These are phyloP conservation scores for Anoplopoma fimbria DNA, from an alignment of 2,113 vertebrate species.

Conservation along the genomic window DNA sequence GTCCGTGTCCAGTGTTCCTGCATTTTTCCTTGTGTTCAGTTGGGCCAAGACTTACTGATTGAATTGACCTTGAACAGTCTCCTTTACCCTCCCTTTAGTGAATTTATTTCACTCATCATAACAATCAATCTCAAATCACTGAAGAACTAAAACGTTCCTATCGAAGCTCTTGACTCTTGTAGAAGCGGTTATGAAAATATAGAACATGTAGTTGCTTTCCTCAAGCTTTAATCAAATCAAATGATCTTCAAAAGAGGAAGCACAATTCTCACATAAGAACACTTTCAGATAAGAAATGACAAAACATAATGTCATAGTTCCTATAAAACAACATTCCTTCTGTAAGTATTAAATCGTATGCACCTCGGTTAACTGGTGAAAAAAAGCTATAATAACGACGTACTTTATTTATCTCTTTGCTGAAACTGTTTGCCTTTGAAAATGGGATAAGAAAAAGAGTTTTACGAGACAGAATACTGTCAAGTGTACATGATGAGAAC, in stretches of 20 bases:
- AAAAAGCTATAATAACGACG: neutral
- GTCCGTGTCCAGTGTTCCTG: too few species aligned
- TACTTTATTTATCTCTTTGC: neutral
- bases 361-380: neutral
- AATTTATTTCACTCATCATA: neutral
- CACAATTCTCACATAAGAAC: neutral
- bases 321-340: neutral
- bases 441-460: too few species aligned
- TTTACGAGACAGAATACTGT: accelerated
- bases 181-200: too few species aligned
- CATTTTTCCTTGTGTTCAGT: too few species aligned
- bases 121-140: neutral
- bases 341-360: neutral
- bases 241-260: neutral
- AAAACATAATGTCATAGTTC: neutral
- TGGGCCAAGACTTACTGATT: too few species aligned
- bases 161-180: too few species aligned
- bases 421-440: neutral
- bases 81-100: too few species aligned
- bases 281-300: too few species aligned
- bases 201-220: too few species aligned
- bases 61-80: too few species aligned
- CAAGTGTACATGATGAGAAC: neutral
- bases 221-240: neutral
- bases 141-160: too few species aligned